Base-by-base conservation (phyloP, 2,113 vertebrate genomes). In the Callithrix jacchus region DNA sequence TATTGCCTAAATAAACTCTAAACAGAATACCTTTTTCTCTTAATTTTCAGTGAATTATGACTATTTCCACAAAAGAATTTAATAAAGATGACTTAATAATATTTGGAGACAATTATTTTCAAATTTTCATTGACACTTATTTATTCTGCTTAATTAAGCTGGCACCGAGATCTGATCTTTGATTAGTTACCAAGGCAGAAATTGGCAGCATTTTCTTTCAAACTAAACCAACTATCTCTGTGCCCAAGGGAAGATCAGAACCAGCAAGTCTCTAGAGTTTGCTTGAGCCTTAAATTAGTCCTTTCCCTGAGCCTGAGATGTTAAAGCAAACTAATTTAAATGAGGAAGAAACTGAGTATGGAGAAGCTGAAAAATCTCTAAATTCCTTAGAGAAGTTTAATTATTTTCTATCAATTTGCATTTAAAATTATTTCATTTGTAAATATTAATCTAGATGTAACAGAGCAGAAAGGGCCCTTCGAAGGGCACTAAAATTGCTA, bases 81-180 rank as follows among this genome's bases (percentile, higher is more conserved):
- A 87, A 80, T 80, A 81, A 91, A 86, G 32, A 76, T 68, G 27
- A 61, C 58, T 95, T 85, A 81, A 30, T 70, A 94, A 71, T 17
- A 91, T 49, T n/a, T 91, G 12, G 25, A 95, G 56, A 58, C 27
- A 93, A 58, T 3, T 12, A 94, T 61, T 83, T 96, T 71, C 30
- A 93, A 83, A 64, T 89, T 92, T 93, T 92, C 84, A 89, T 20
- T 96, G 84, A 82, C 58, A 45, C 4, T 91, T 87, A 77, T 64
- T 92, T 86, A 83, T 77, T 96, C 52, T 94, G 52, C 77, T 93
- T 92, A 89, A 88, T 94, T 97, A 95, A 95, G 45, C 11, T 86
- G 87, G 70, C 42, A 87, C 85, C 74, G 95, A 52, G 70, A 96
- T 95, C 37, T 94, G 21, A 95, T 89, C 85, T 94, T 5, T 92